phyloP scores from a whole-genome alignment of 2,797 vertebrate genomes.

The Cyclura pinguis region DNA sequence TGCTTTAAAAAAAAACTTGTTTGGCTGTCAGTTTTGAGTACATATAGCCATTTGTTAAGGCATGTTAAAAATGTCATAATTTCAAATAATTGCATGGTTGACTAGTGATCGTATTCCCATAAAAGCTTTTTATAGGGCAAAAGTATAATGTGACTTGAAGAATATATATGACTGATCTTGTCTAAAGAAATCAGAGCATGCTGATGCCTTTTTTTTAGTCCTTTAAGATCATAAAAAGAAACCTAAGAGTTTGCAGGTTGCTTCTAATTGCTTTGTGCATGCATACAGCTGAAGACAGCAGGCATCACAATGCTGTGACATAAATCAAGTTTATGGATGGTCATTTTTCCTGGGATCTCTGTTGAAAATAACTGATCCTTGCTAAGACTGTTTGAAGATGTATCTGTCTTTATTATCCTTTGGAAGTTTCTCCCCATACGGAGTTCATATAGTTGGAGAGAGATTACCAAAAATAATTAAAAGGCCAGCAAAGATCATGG shows the following conservation, averaged over 20 bases:
- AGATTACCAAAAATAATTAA: conserved; percentile 18
- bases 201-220: conserved; percentile 17
- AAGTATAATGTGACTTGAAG: background rate
- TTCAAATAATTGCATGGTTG: background rate
- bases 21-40: background rate
- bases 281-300: conserved; percentile 35
- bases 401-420: background rate
- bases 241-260: conserved; percentile 26
- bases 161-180: conserved; percentile 18
- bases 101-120: background rate
- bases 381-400: conserved; percentile 3
- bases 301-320: conserved; percentile 36
- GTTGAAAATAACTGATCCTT: conserved; percentile 50
- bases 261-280: conserved; percentile 41
- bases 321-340: conserved; percentile 20
- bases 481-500: background rate
- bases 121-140: background rate
- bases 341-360: background rate
- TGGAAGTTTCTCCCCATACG: conserved; percentile 2
- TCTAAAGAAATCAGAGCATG: conserved; percentile 6
- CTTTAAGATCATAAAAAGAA: conserved; percentile 20
- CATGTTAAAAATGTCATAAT: background rate
- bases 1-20: background rate
- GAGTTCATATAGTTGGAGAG: conserved; percentile 13
- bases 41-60: background rate